Evolutionary conservation across 2,888 invertebrate genomes (phyloP), one percentile per base, ranked within the genome.

Genomic region (Hololepta plana): DNA sequence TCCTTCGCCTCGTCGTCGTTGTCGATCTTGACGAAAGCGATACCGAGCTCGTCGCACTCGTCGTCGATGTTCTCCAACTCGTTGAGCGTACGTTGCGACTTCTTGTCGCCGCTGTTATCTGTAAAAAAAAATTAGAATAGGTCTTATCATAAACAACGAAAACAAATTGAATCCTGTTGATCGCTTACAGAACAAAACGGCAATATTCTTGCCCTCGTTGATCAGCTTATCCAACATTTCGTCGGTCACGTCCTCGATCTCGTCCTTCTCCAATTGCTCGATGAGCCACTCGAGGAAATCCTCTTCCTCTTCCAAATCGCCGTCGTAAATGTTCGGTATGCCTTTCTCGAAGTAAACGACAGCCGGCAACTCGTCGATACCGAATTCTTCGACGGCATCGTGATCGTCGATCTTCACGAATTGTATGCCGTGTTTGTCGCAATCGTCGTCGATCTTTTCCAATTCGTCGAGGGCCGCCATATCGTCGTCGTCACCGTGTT

Each of bases 51-150:
- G 52, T 88, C 85, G 56, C 85, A 85, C 59, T 88, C 87, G 52
- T 87, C 87, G 52, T 88, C 88, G 47, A 90, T 90, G 51, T 87
- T 88, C 58, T 90, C 88, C 42, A 90, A 56, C 60, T 88, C 87
- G 52, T 74, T 76, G 33, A 88, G 61, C 33, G 81, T 79, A 47
- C 71, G 73, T 50, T 82, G 79, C 20, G 82, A 84, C 56, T 77
- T 84, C 41, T 74, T 72, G 48, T 85, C 85, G 50, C 87, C 84
- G 52, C 84, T 80, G 47, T 87, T 84, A 61, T 85, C 85, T 87
- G 43, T 15, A 48, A 49, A 29, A 14, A 33, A 29, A 24, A 38
- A 26, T 23, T 15, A 8, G 10, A 6, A 15, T 15, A 15, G 9
- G 6, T 9, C 11, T 24, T 11, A 12, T 22, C 15, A 10, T n/a